A percentile compares a stretch with the other conserved stretches of the same genome.
Conservation (phyloP, 2,113 vertebrate genomes). For the Chaetodon auriga region DNA sequence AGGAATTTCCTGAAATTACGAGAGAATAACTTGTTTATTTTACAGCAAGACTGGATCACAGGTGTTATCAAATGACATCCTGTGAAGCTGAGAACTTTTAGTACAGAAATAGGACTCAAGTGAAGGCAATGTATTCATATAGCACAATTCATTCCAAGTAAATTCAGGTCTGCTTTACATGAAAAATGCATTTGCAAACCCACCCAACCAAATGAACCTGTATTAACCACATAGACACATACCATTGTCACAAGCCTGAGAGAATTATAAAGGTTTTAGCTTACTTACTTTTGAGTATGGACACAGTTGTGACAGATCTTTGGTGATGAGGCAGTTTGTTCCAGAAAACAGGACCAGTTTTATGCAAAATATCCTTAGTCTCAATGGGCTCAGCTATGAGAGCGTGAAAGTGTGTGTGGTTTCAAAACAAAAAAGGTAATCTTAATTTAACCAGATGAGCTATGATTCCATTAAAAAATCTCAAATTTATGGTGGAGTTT, state of each 20-base stretch:
- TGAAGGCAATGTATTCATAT: not conserved
- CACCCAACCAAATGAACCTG: not conserved
- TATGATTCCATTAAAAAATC: not conserved
- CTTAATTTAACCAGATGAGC: not conserved
- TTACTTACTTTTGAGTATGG: not conserved
- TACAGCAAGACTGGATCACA: not conserved
- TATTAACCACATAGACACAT: not conserved
- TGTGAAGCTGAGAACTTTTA: no score
- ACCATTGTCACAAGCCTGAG: not conserved
- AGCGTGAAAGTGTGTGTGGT: not conserved
- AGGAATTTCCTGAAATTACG: conserved; percentile 62
- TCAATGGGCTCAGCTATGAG: no score
- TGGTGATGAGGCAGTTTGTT: not conserved
- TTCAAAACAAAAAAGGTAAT: not conserved
- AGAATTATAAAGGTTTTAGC: not conserved
- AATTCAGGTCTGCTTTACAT: not conserved
- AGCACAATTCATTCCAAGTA: not conserved
- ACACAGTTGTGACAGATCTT: not conserved
- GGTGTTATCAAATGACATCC: not conserved
- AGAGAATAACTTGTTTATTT: not conserved
- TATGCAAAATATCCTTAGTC: no score
- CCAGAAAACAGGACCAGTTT: not conserved
- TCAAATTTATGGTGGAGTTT: not conserved
- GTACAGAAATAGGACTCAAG: not conserved
- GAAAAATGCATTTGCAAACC: not conserved